Conservation (phyloP, 1,140 invertebrate genomes). For the Zaprionus ornatus region DNA sequence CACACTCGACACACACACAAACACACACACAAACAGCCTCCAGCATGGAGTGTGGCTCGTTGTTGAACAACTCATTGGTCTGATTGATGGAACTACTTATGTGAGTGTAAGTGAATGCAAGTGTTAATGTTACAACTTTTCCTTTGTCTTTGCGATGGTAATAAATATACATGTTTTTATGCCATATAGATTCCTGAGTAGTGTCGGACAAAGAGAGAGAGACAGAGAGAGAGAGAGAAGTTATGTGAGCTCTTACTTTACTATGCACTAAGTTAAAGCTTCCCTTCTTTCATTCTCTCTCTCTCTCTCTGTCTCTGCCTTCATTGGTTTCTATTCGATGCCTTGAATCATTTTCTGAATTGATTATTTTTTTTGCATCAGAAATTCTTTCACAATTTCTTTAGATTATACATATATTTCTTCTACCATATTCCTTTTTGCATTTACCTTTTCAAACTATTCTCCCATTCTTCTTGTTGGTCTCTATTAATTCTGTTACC, state of each 20-base stretch:
- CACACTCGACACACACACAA: not conserved
- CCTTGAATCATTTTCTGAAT: too few relatives aligned
- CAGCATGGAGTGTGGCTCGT: constrained; percentile 21
- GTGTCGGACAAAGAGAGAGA: not conserved
- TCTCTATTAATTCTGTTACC: not conserved
- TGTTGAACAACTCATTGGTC: constrained; percentile 58
- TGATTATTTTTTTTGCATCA: too few relatives aligned
- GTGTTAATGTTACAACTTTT: constrained; percentile 44
- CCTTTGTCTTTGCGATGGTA: constrained; percentile 15
- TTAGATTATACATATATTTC: not conserved
- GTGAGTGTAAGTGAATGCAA: constrained; percentile 41
- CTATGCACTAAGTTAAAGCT: too few relatives aligned
- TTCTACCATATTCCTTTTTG: not conserved
- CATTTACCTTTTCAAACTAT: not conserved
- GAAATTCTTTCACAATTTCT: too few relatives aligned
- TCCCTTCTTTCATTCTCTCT: too few relatives aligned
- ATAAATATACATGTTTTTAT: constrained; percentile 26
- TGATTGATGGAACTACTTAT: constrained; percentile 64
- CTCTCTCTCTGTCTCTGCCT: too few relatives aligned
- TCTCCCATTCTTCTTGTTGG: not conserved
- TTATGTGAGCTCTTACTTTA: not conserved
- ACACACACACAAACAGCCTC: too few relatives aligned
- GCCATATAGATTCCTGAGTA: not conserved
- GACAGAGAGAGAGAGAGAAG: not conserved
- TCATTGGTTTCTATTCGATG: too few relatives aligned